Conservation (phyloP, 2,797 vertebrate species). For the Aselliscus stoliczkanus region DNA sequence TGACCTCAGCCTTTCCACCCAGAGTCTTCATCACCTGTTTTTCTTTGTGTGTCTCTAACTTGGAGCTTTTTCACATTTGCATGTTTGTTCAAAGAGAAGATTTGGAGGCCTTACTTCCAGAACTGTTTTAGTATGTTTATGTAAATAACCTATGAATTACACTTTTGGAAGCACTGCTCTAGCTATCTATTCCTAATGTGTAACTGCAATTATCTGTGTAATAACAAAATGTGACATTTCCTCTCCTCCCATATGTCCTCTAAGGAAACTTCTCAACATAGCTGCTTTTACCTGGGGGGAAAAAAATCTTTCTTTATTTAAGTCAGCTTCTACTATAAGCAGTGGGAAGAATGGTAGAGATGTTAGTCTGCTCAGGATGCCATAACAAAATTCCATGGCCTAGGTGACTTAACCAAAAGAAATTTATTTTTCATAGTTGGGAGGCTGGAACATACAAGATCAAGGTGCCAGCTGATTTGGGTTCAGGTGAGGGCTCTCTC, state of each 20-base stretch:
- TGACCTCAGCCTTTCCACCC: neutral
- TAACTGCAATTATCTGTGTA: neutral
- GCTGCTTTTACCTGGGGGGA: neutral
- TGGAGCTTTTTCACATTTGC: neutral
- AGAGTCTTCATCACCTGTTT: neutral
- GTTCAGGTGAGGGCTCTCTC: neutral
- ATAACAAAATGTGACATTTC: neutral
- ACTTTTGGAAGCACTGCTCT: neutral
- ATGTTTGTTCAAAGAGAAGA: neutral
- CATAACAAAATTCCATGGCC: neutral
- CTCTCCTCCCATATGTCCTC: neutral
- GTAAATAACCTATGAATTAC: neutral
- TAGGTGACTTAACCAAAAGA: neutral
- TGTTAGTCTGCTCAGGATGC: neutral
- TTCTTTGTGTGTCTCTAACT: neutral
- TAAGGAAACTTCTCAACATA: neutral
- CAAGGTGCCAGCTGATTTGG: neutral
- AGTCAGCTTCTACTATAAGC: neutral
- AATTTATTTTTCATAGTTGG: neutral
- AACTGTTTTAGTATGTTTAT: neutral
- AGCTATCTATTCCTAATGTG: neutral
- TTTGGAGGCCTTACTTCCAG: neutral
- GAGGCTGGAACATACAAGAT: neutral
- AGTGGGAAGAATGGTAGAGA: neutral
- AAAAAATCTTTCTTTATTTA: neutral